Percentiles rank a stretch among this genome's conserved stretches.
These are phyloP conservation scores for Bostrychus sinensis DNA, from an alignment of 2,113 vertebrate genomes.

Conservation along the genomic window DNA sequence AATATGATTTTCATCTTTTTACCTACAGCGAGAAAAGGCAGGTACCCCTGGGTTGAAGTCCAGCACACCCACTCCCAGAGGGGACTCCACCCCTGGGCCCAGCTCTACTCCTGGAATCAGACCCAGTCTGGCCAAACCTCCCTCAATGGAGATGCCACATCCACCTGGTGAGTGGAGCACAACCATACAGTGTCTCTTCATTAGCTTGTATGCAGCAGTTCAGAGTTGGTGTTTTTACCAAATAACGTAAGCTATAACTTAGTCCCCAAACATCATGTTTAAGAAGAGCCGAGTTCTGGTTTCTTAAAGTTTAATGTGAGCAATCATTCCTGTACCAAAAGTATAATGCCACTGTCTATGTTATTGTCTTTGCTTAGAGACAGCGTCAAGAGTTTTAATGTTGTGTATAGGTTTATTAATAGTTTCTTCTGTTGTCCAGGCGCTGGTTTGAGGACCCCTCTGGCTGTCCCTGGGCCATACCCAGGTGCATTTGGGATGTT, in stretches of 20 bases:
- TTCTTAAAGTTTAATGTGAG: too few species aligned
- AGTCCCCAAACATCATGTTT: too few species aligned
- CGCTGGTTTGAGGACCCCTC: constrained; percentile 88
- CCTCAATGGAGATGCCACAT: constrained; percentile 93
- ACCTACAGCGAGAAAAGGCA: constrained; percentile 91
- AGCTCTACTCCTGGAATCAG: constrained; percentile 90
- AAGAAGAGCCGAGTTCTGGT: too few species aligned
- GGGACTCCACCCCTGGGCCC: constrained; percentile 90
- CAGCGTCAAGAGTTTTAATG: too few species aligned
- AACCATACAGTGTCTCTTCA: background rate
- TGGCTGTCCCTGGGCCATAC: constrained; percentile 92
- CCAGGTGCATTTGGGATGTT: constrained; percentile 92
- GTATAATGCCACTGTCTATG: too few species aligned
- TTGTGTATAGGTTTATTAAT: too few species aligned
- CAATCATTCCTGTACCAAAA: too few species aligned
- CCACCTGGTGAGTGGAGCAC: constrained; percentile 83
- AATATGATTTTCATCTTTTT: background rate
- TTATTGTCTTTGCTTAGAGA: too few species aligned
- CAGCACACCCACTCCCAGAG: constrained; percentile 92
- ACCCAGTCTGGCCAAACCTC: constrained; percentile 89
- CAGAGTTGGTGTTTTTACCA: too few species aligned
- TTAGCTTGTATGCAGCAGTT: too few species aligned
- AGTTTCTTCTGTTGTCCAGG: constrained; percentile 65
- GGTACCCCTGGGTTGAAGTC: constrained; percentile 94
- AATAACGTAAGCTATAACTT: too few species aligned